Base-by-base conservation (phyloP, 1,140 invertebrate genomes). In the Metopolophium dirhodum region DNA sequence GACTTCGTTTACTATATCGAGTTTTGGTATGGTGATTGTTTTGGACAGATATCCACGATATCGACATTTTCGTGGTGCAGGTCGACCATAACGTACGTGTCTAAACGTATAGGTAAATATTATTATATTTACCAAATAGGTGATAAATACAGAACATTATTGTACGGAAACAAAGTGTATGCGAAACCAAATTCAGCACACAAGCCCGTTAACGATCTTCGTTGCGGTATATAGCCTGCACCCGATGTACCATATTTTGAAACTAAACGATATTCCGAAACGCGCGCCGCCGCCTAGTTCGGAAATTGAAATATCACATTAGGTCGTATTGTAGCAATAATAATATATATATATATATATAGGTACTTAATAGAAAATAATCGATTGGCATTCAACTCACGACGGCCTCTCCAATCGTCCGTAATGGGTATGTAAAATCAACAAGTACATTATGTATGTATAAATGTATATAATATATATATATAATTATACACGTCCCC, bases 351-450 rank as follows among this genome's bases (percentile, higher is more conserved):
- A n/a, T n/a, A n/a, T n/a, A n/a, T 20, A 54, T 37, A 45, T 86
- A 41, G 23, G 23, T 23, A 45, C 22, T 41, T 37, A 83, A 87
- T 87, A 88, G 47, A 88, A 22, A 88, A 88, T 49, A 54, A 89
- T 89, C 87, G 87, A 89, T 89, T 89, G 49, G n/a, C 87, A 89
- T 89, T 89, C 87, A 26, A 37, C 87, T 54, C 87, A 22, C 87
- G 87, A 23, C 47, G 18, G 22, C 2, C 47, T n/a, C 30, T 89
- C 49, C n/a, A 11, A 35, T 35, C n/a, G 49, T 54, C 49, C 87
- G 87, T 89, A 89, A 89, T 54, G n/a, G 49, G 30, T 89, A 89
- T 89, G 87, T 54, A 89, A 89, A 89, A 89, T 89, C 88, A 54
- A 89, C 49, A 57, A 89, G 88, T 89, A 51, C 41, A 41, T 41